Conservation (phyloP, 2,113 vertebrate genomes). For the Rhabdornis inornatus region DNA sequence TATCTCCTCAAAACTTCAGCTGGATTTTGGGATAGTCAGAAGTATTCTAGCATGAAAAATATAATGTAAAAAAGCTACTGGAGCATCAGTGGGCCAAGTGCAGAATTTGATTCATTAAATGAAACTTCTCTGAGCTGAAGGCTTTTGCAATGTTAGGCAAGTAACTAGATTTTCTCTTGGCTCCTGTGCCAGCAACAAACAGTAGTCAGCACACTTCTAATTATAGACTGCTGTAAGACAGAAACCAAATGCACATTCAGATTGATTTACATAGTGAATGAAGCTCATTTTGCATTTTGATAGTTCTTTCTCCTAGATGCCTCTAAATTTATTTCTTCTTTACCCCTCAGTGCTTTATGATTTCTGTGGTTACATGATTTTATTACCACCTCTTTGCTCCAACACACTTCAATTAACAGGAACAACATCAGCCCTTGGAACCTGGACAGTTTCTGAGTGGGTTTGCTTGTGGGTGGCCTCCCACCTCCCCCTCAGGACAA, state of each 20-base stretch:
- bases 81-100: neutral
- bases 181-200: neutral
- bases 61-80: neutral
- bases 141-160: neutral
- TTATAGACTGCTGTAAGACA: neutral
- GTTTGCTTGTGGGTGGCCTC: neutral
- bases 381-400: neutral
- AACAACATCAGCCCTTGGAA: neutral
- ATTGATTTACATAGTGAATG: slow-evolving; percentile 28
- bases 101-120: neutral
- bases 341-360: neutral
- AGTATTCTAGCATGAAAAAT: neutral
- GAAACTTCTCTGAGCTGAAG: neutral
- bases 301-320: neutral
- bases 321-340: neutral
- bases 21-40: neutral
- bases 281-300: neutral
- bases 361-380: neutral
- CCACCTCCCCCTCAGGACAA: neutral
- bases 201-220: slow-evolving; percentile 11
- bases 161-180: slow-evolving; percentile 21
- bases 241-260: neutral
- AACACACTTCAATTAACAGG: neutral
- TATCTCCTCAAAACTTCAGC: neutral
- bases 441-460: neutral